Evolutionary conservation across 1,140 invertebrate species (phyloP).

Genomic region (Drosophila punjabiensis): DNA sequence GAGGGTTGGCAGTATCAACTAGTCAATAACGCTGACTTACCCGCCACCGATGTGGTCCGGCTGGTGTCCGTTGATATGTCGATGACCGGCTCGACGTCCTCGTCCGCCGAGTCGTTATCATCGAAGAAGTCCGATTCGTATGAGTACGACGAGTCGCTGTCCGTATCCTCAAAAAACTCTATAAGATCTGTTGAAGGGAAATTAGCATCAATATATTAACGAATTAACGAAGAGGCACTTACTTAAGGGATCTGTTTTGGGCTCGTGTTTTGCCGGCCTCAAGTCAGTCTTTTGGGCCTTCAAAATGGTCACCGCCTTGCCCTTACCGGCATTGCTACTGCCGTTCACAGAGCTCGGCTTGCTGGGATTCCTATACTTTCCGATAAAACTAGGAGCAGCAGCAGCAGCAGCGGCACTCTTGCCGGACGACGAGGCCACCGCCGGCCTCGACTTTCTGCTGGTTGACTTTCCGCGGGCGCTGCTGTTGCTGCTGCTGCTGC

Average conservation of each 20-base stretch:
- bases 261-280: conserved; percentile 46
- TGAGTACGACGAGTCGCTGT: conserved; percentile 62
- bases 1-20: conserved; percentile 82
- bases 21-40: conserved; percentile 64
- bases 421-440: neutral
- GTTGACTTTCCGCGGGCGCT: conserved; percentile 5
- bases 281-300: conserved; percentile 53
- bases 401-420: neutral
- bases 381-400: neutral
- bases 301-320: conserved; percentile 62
- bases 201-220: neutral
- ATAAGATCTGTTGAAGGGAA: conserved; percentile 34
- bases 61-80: conserved; percentile 72
- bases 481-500: conserved; percentile 16
- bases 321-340: conserved; percentile 30
- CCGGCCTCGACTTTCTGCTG: conserved; percentile 2
- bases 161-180: conserved; percentile 36
- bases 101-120: conserved; percentile 56
- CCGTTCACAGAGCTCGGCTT: conserved; percentile 33
- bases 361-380: neutral
- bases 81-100: conserved; percentile 57
- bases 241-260: conserved; percentile 67
- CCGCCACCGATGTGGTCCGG: conserved; percentile 58
- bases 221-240: conserved; percentile 7
- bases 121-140: conserved; percentile 65